These are phyloP conservation scores for Dasysyrphus tricinctus DNA, from an alignment of 2,888 invertebrate genomes.

Conservation along the genomic window DNA sequence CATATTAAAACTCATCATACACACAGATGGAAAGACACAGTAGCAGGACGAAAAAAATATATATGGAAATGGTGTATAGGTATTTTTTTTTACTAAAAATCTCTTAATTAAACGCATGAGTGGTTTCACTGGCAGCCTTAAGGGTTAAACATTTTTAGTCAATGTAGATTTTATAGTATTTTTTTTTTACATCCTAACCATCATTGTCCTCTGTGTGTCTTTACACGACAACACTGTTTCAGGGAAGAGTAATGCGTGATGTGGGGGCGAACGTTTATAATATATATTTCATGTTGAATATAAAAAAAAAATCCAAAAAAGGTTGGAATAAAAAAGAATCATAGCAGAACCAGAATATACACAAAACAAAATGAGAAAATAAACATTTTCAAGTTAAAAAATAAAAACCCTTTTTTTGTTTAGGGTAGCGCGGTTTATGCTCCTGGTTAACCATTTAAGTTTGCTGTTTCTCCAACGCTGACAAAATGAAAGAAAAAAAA, in stretches of 20 bases:
- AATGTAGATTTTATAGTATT: constrained; percentile 19
- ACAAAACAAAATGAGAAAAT: not conserved
- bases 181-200: constrained; percentile 10
- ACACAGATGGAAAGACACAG: constrained; percentile 8
- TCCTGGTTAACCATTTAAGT: constrained; percentile 63
- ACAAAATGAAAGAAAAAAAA: constrained; percentile 28
- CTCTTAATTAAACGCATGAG: constrained; percentile 73
- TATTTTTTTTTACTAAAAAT: constrained; percentile 31
- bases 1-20: constrained; percentile 16
- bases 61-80: not conserved
- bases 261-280: constrained; percentile 14
- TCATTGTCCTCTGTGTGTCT: constrained; percentile 23
- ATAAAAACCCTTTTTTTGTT: not conserved
- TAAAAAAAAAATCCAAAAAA: constrained; percentile 7
- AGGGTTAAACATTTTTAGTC: constrained; percentile 66
- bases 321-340: not conserved
- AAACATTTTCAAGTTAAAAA: constrained; percentile 9
- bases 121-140: constrained; percentile 57
- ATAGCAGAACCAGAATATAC: not conserved
- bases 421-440: constrained; percentile 13
- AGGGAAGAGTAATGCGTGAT: constrained; percentile 16
- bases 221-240: constrained; percentile 18
- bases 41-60: constrained; percentile 8
- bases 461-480: constrained; percentile 52
- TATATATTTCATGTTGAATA: not conserved